Base-by-base conservation (phyloP, 2,888 invertebrate species). In the Cryptophagus acutangulus region DNA sequence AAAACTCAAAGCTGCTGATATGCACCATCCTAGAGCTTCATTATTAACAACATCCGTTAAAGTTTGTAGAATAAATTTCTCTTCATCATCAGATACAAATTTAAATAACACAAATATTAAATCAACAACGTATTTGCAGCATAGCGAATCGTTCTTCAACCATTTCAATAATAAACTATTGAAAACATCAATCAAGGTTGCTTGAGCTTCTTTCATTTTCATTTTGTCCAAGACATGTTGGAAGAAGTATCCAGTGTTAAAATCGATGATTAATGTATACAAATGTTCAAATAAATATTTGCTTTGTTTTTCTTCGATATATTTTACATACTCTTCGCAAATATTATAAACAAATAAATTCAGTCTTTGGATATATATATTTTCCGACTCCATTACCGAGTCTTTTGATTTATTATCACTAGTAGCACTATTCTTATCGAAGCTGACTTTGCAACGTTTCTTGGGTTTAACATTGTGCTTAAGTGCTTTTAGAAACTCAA, bases 81-180 rank as follows among this genome's bases (percentile, higher is more conserved):
- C 78, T 36, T 80, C 76, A 0, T 66, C 64, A 20, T 74, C 70
- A 14, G 66, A 62, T 50, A 83, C 61, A 48, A 78, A 74, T 18
- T 70, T 69, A 42, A 82, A 58, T 34, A 82, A 57, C 41, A 77
- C 69, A 61, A 87, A 84, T 33, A 80, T 68, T 8, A 86, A 67
- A 54, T 82, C 78, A 1, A 83, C 69, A 2, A 81, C 67, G 18
- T 73, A 61, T 46, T 74, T 74, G 25, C 74, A 73, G 13, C 75
- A 68, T 51, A 76, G 73, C 1, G 70, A 61, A 34, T 74, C 73
- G 0, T 70, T 68, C 1, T 66, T 51, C 36, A 82, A 63, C 78
- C 81, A 80, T 1, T 48, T 52, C 14, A 63, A 60, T 16, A 66
- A 51, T 15, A 63, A 43, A 35, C 59, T 51, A 20, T 51, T 40